These are phyloP conservation scores for Ciconia nigra DNA, from an alignment of 2,797 vertebrate species.

Conservation along the genomic window DNA sequence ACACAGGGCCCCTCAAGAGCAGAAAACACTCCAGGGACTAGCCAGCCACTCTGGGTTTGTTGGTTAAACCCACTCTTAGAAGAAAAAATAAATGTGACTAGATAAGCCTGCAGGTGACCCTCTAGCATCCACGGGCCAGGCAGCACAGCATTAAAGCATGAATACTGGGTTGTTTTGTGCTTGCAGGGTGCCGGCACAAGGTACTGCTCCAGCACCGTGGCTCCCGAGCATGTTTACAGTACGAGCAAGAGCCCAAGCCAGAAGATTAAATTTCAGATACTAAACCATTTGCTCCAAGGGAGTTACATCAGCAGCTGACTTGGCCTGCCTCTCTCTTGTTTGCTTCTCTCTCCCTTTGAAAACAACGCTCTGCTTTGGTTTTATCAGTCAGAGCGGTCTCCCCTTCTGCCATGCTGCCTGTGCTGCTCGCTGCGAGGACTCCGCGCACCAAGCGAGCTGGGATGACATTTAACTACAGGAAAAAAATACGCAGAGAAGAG, in stretches of 20 bases:
- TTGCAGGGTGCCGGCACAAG: neutral
- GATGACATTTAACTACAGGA: neutral
- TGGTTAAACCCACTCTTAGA: neutral
- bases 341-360: neutral
- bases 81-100: neutral
- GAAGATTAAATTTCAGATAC: conserved; percentile 20
- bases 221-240: neutral
- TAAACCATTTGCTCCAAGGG: neutral
- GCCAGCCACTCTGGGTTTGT: neutral
- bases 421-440: neutral
- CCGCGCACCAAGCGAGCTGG: neutral
- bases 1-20: neutral
- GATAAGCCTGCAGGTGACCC: neutral
- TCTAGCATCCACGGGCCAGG: neutral
- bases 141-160: neutral
- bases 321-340: neutral
- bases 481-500: neutral
- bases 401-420: neutral
- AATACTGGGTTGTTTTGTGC: neutral
- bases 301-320: neutral
- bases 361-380: neutral
- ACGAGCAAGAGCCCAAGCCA: neutral
- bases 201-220: neutral
- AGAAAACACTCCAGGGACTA: accelerated
- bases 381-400: neutral